A percentile compares a stretch with the other conserved stretches of the same genome.
Evolutionary conservation across 1,140 invertebrate species (phyloP).

Genomic region (Sminthurinus signatus): DNA sequence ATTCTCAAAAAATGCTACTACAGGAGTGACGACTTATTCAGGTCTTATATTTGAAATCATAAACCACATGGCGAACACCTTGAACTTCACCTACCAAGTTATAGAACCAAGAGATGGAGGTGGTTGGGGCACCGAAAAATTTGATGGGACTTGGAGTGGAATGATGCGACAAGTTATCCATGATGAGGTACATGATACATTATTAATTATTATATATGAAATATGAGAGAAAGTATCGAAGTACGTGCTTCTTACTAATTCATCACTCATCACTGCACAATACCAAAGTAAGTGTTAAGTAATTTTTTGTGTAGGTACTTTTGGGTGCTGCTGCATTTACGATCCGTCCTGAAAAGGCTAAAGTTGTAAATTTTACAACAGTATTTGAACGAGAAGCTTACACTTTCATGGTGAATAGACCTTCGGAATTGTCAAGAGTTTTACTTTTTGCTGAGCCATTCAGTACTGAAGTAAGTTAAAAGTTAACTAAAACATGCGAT

Average conservation of each 20-base stretch:
- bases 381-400: conserved; percentile 71
- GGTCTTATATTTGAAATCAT: conserved; percentile 76
- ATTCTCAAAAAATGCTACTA: conserved; percentile 13
- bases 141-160: conserved; percentile 36
- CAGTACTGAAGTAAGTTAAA: conserved; percentile 55
- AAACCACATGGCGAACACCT: conserved; percentile 61
- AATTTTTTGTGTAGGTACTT: conserved; percentile 51
- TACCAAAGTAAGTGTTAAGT: too few relatives aligned
- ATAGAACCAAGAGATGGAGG: conserved; percentile 19
- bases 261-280: conserved; percentile 1
- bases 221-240: too few relatives aligned
- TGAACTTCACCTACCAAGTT: conserved; percentile 68
- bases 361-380: conserved; percentile 67
- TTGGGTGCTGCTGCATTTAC: conserved; percentile 66
- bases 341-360: conserved; percentile 55
- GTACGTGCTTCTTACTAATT: too few relatives aligned
- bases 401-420: conserved; percentile 65
- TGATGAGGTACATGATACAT: conserved; percentile 46
- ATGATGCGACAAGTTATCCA: conserved; percentile 47
- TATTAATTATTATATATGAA: too few relatives aligned
- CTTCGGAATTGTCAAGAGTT: conserved; percentile 66
- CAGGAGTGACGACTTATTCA: conserved; percentile 49
- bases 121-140: conserved; percentile 21
- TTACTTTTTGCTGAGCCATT: conserved; percentile 80
- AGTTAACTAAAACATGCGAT: not conserved